Base-by-base conservation (phyloP, 2,797 vertebrate species). In the Phyllotis vaccarum region DNA sequence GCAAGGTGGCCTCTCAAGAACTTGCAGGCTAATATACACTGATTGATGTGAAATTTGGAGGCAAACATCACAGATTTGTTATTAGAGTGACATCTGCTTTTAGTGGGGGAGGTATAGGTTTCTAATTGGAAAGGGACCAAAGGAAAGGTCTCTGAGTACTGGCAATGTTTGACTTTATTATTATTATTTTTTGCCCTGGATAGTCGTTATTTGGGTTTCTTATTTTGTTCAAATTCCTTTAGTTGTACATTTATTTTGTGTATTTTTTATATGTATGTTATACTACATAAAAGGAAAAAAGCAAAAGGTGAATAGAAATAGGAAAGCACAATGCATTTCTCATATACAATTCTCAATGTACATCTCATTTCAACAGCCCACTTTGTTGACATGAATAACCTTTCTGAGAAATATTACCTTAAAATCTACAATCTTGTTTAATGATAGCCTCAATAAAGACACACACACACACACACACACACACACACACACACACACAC, bases 221-320 rank as follows among this genome's bases (percentile, higher is more conserved):
- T 37, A 94, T 52, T 89, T 89, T 4, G 8, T 49, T 78, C 85
- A 90, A 90, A 27, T 93, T 85, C 24, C 43, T 93, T 90, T 88
- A 89, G 13, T 49, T 75, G 3, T 66, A 74, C 40, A 27, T 89
- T 80, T 62, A 12, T 52, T 83, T 54, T 29, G 24, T 89, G 27
- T 1, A 37, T 89, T 81, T 78, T 58, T 37, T 91, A 11, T 68
- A 31, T 46, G 12, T 17, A 34, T 81, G 8, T 66, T 86, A 37
- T 68, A 40, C 13, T 46, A 29, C 31, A 91, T 21, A 8, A 72
- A 87, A 89, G 21, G 21, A 37, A 29, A 24, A 40, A 58, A 56
- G 29, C 27, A 60, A 52, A 78, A 3, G 40, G 0, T 68, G 40
- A 94, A 86, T 78, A 72, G 12, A 52, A 64, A 82, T 49, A 70